Conservation (phyloP, 1,140 invertebrate genomes). For the Scaptomyza hsui region DNA sequence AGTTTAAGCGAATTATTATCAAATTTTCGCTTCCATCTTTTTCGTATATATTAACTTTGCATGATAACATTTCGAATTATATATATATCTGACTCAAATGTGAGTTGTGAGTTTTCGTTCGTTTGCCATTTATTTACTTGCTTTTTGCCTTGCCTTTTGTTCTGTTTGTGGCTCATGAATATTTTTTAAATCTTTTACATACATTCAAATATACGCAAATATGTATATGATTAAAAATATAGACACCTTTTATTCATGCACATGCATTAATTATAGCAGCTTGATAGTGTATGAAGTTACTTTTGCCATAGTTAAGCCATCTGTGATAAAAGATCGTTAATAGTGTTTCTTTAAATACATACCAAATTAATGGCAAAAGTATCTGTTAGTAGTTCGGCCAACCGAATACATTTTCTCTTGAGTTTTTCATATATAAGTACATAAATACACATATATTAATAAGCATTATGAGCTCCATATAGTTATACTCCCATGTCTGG, state of each 20-base stretch:
- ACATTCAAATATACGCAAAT: not conserved
- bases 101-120: constrained; percentile 6
- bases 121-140: not conserved
- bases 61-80: constrained; percentile 14
- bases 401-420: constrained; percentile 3
- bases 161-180: constrained; percentile 4
- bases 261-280: constrained; percentile 4
- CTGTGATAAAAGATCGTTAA: not conserved
- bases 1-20: constrained; percentile 29
- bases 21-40: constrained; percentile 15
- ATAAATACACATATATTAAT: constrained; percentile 5
- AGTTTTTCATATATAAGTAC: not conserved
- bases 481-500: constrained; percentile 1
- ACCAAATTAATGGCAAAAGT: not conserved
- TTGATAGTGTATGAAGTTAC: not conserved
- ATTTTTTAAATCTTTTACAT: not conserved
- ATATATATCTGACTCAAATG: constrained; percentile 11
- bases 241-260: constrained; percentile 24
- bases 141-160: constrained; percentile 6
- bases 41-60: constrained; percentile 2
- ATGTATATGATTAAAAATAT: constrained; percentile 34
- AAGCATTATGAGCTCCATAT: not conserved
- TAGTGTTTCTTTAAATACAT: not conserved
- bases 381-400: constrained; percentile 20
- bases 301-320: constrained; percentile 1